Conservation (phyloP, 2,113 vertebrate genomes). For the Phrynosoma blainvillii region DNA sequence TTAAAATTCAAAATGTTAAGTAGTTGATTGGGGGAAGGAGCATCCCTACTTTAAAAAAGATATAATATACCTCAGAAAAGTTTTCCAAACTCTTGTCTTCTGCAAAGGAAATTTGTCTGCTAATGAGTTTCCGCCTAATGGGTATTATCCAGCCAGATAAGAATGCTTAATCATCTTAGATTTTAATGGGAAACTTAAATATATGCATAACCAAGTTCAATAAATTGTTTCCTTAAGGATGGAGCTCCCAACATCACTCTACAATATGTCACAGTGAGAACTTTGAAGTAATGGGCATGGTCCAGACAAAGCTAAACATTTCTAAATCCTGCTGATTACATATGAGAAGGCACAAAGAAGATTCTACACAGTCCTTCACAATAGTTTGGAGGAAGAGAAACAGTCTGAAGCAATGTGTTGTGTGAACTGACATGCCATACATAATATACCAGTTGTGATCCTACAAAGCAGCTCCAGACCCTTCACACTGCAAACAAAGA, state of each 20-base stretch:
- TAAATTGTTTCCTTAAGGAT: not conserved
- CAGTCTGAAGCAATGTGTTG: not conserved
- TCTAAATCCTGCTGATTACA: not conserved
- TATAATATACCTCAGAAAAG: not conserved
- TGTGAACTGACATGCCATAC: not conserved
- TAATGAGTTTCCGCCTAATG: not conserved
- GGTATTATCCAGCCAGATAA: not conserved
- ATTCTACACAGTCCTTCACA: not conserved
- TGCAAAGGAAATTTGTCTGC: not conserved
- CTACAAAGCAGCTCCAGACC: not conserved
- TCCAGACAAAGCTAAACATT: not conserved
- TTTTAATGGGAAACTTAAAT: not conserved
- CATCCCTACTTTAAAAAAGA: not conserved
- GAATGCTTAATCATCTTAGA: not conserved
- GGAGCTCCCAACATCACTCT: not conserved
- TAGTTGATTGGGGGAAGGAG: not conserved
- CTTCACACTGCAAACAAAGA: not conserved
- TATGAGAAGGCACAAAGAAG: not conserved
- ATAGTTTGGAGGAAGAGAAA: not conserved
- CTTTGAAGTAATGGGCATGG: not conserved
- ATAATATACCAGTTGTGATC: not conserved
- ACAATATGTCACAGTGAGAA: not conserved
- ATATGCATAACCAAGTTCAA: not conserved
- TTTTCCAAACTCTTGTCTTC: not conserved
- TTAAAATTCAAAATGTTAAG: constrained; percentile 8